Evolutionary conservation across 2,888 invertebrate genomes (phyloP).

Genomic region (Tanypteryx hageni): DNA sequence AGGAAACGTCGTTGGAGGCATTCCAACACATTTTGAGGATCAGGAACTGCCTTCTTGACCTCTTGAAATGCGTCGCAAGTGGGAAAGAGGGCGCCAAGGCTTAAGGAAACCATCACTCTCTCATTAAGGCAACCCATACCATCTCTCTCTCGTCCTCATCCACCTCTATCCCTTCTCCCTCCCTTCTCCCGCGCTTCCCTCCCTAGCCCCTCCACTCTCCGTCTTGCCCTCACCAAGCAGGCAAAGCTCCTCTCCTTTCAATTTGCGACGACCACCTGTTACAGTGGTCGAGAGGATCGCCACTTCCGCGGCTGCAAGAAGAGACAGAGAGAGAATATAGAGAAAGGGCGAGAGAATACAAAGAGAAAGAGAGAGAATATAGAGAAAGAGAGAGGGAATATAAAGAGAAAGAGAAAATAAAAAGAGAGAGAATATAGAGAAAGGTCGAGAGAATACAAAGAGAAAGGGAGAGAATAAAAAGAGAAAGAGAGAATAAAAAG

Average conservation of each 20-base stretch:
- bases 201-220: background rate
- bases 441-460: too few relatives aligned
- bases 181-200: background rate
- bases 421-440: too few relatives aligned
- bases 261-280: conserved; percentile 22
- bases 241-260: background rate
- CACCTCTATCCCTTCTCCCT: background rate
- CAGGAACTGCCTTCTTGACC: background rate
- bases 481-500: too few relatives aligned
- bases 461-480: too few relatives aligned
- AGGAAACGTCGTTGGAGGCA: background rate
- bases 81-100: background rate
- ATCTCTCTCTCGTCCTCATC: background rate
- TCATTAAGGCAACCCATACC: background rate
- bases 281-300: background rate
- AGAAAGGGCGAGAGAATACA: too few relatives aligned
- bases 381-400: too few relatives aligned
- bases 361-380: too few relatives aligned
- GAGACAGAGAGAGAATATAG: background rate
- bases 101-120: background rate
- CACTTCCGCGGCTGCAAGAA: background rate
- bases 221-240: background rate
- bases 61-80: background rate
- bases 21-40: conserved; percentile 1
- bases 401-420: too few relatives aligned